Evolutionary conservation across 1,140 invertebrate genomes (phyloP), one percentile per base, ranked within the genome.

Genomic region (Drosophila insularis): DNA sequence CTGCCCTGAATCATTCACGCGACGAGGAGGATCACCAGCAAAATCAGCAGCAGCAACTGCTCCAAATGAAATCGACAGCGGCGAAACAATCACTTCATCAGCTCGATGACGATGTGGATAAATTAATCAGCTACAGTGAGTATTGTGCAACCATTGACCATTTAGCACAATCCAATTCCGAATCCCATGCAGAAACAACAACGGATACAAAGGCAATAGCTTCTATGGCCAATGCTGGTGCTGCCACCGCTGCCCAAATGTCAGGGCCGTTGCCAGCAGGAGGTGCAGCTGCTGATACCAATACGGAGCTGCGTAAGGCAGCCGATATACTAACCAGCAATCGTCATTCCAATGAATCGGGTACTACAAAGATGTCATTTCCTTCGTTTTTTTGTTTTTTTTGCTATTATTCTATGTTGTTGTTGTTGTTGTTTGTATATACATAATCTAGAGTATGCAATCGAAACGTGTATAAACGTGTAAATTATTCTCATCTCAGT

Each of bases 1-100:
- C 96, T 0, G 96, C 96, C 81, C 91, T 97, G 59, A 97, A 97
- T 92, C 95, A 96, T 68, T 96, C 96, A 5, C 94, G 95, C 56
- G 95, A 96, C 74, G 96, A 97, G 80, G 95, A 95, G 78, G 95
- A 95, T 17, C 84, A 73, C 1, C 63, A 58, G n/a, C 66, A 27
- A 27, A 4, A 6, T 6, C 27, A 65, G 3, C 76, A 63, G 6
- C 54, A 63, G 4, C 64, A 71, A 1, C 72, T 68, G n/a, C 76
- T 62, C 7, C 76, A 80, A 50, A 55, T 40, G 27, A 68, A 69
- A 17, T 53, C 63, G 13, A 37, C 35, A 1, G 43, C 55, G 14
- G 14, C 21, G 2, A 58, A 58, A 37, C 55, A 35, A 58, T 58
- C 55, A 37, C 31, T 58, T 35, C 63, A 67, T 21, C 55, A 50